Evolutionary conservation across 92 coral and sea anemone species (phyloP).

Genomic region (Palythoa grandiflora): DNA sequence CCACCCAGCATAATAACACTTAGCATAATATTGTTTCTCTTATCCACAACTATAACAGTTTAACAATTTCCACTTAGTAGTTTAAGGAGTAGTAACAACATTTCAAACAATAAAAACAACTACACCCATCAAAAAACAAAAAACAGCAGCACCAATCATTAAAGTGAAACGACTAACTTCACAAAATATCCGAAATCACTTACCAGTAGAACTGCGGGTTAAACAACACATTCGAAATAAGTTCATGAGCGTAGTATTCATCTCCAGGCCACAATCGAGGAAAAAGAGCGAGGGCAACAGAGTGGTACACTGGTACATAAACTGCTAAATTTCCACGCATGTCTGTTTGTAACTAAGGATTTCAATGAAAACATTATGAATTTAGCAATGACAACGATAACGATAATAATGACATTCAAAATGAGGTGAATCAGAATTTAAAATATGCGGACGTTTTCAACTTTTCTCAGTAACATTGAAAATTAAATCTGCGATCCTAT

Average conservation of each 20-base stretch:
- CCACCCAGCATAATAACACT: too few relatives aligned
- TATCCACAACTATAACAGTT: too few relatives aligned
- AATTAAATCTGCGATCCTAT: not conserved
- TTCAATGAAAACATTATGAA: not conserved
- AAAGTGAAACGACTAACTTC: not conserved
- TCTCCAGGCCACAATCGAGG: slow-evolving; percentile 88
- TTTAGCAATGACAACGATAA: not conserved
- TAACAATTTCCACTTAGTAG: too few relatives aligned
- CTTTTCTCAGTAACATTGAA: not conserved
- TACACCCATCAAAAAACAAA: not conserved
- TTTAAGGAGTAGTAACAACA: too few relatives aligned
- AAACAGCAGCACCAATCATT: not conserved
- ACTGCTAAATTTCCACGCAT: slow-evolving; percentile 15
- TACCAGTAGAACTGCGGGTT: slow-evolving; percentile 79
- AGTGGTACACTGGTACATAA: slow-evolving; percentile 69
- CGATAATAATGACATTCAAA: not conserved
- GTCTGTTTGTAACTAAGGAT: slow-evolving; percentile 33
- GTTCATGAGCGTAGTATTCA: slow-evolving; percentile 93
- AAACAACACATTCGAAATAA: slow-evolving; percentile 83
- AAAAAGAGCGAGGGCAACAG: slow-evolving; percentile 75
- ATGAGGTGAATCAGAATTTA: not conserved
- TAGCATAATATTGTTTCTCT: too few relatives aligned
- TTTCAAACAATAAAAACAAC: too few relatives aligned
- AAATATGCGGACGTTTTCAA: not conserved
- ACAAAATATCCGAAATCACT: slow-evolving; percentile 39